Evolutionary conservation across 2,113 vertebrate genomes (phyloP).

Genomic region (Ploceus nigricollis): DNA sequence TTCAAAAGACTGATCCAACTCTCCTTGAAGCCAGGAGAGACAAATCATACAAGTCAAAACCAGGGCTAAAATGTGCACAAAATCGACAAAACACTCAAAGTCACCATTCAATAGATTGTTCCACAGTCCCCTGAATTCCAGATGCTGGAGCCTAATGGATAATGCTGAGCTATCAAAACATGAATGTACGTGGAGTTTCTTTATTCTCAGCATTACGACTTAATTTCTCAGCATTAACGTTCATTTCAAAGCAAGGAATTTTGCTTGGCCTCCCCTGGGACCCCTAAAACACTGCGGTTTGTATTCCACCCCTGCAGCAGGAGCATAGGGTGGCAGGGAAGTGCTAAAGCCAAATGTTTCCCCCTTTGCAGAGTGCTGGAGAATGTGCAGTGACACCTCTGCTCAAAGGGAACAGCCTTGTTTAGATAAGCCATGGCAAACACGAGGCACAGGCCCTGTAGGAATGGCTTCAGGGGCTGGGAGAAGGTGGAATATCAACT

Average conservation of each 20-base stretch:
- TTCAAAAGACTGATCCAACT: neutral
- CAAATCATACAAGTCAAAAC: neutral
- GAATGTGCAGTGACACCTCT: constrained; percentile 64
- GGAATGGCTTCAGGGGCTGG: constrained; percentile 16
- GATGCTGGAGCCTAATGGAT: neutral
- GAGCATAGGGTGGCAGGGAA: neutral
- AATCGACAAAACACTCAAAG: neutral
- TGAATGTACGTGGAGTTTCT: accelerated
- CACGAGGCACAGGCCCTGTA: neutral
- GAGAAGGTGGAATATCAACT: constrained; percentile 29
- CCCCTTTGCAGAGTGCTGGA: constrained; percentile 28
- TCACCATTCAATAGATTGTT: neutral
- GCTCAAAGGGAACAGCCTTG: constrained; percentile 28
- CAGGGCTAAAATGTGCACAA: neutral
- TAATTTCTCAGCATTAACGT: constrained; percentile 23
- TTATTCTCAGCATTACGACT: neutral
- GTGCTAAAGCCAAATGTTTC: constrained; percentile 68
- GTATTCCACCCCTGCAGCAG: neutral
- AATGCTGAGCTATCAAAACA: neutral
- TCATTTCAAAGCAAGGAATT: constrained; percentile 52
- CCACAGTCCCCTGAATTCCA: neutral
- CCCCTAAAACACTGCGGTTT: constrained; percentile 59
- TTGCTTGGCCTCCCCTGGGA: constrained; percentile 28
- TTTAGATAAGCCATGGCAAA: constrained; percentile 49
- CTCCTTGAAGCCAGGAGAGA: neutral